phyloP scores from a whole-genome alignment of 2,888 invertebrate genomes.

The Drosophila recens region DNA sequence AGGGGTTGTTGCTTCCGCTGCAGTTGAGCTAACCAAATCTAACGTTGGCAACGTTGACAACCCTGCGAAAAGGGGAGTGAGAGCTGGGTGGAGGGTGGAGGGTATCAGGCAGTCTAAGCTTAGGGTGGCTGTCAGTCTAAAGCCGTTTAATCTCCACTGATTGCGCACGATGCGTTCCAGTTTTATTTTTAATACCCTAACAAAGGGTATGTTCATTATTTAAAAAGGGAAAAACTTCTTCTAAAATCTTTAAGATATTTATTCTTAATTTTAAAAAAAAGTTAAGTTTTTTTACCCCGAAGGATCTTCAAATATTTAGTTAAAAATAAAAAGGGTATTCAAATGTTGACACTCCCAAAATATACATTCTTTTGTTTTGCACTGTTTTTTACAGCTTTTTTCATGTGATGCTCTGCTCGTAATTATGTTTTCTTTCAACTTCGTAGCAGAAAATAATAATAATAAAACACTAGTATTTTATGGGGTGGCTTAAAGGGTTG shows the following conservation, averaged over 20 bases:
- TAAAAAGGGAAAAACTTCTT: too few relatives aligned
- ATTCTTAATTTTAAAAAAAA: too few relatives aligned
- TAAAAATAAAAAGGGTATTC: neutral
- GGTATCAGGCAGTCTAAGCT: neutral
- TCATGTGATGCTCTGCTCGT: slow-evolving; percentile 20
- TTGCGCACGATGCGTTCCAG: slow-evolving; percentile 38
- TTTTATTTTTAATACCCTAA: slow-evolving; percentile 13
- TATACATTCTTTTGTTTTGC: neutral
- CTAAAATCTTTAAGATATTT: too few relatives aligned
- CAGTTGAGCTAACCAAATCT: slow-evolving; percentile 44
- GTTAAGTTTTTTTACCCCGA: neutral
- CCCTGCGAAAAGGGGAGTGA: neutral
- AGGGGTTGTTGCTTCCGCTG: slow-evolving; percentile 35
- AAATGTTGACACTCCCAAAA: neutral
- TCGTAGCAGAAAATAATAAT: slow-evolving; percentile 25
- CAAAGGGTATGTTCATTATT: neutral
- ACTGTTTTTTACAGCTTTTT: neutral
- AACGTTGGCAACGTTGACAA: slow-evolving; percentile 14
- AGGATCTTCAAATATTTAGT: neutral
- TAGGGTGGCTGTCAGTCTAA: slow-evolving; percentile 50
- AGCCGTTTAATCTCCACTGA: slow-evolving; percentile 56
- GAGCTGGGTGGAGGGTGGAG: neutral
- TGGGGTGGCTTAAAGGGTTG: slow-evolving; percentile 34
- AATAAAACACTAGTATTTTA: slow-evolving; percentile 21
- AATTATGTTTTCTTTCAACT: slow-evolving; percentile 60